A percentile compares a stretch with the other conserved stretches of the same genome.
These are phyloP conservation scores for Tetrax tetrax DNA, from an alignment of 2,113 vertebrate species.

Conservation along the genomic window DNA sequence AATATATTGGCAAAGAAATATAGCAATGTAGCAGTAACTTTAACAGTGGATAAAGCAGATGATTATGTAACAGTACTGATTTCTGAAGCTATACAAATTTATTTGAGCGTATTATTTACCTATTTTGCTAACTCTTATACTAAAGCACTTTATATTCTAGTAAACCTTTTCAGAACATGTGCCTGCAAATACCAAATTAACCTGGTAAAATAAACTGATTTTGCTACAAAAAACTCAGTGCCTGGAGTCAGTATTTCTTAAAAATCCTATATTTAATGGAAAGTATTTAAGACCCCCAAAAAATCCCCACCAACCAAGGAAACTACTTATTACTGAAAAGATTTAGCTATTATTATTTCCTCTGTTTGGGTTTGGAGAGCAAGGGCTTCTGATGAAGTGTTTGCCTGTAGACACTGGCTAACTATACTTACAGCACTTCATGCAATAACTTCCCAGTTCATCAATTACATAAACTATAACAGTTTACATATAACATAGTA, in stretches of 20 bases:
- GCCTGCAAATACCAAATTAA: background rate
- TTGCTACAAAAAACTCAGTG: background rate
- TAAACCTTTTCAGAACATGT: background rate
- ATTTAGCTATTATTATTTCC: background rate
- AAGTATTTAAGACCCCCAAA: background rate
- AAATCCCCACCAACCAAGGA: background rate
- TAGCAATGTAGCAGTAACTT: background rate
- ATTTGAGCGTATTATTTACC: background rate
- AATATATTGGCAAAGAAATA: background rate
- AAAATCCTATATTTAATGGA: background rate
- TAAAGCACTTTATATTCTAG: background rate
- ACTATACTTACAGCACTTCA: background rate
- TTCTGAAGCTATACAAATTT: background rate
- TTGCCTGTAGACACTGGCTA: background rate
- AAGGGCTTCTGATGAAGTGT: background rate
- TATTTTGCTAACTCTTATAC: background rate
- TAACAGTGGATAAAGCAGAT: background rate
- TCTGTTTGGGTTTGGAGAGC: background rate
- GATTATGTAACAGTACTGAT: background rate
- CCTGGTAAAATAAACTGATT: background rate
- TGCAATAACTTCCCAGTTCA: background rate
- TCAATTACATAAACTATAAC: background rate
- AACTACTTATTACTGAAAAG: background rate
- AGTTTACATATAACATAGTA: background rate
- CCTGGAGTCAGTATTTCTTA: background rate